Base-by-base conservation (phyloP, 1,140 invertebrate species). In the Triops longicaudatus region DNA sequence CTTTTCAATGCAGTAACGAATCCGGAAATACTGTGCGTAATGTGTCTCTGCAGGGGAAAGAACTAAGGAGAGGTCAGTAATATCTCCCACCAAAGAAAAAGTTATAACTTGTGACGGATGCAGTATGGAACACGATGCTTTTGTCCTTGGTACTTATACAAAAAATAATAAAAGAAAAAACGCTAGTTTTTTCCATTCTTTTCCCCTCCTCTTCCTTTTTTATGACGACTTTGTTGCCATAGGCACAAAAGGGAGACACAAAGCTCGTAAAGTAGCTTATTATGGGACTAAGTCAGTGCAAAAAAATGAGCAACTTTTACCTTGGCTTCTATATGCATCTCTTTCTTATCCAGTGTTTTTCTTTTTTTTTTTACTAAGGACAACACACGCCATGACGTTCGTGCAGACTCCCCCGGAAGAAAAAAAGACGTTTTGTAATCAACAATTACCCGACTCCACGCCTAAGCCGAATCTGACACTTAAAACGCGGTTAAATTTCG, bases 91-190 rank as follows among this genome's bases (percentile, higher is more conserved):
- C 50, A 63, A 63, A 63, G 22, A 22, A 63, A 63, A 63, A 63
- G 50, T 63, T 63, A 63, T 63, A 63, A 63, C 50, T 63, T 63
- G 50, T 63, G 50, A 63, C 50, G n/a, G 50, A 63, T 63, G 50
- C 50, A 63, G 50, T 63, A 63, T 22, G 22, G 22, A 63, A 63
- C 50, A 22, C 50, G 50, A 6, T 63, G 50, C 50, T 63, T 63
- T 63, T 63, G 50, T 63, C 50, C 50, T 63, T 63, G 50, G 50
- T 17, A 17, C 50, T 22, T 17, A 14, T 22, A 63, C 10, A 22
- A 63, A 63, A 63, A 63, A 22, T 63, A 63, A 63, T 63, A 63
- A 22, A 63, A 63, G 22, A 11, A 63, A 22, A 22, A 63, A 22
- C 50, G 3, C 17, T 4, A 0, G 44, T n/a, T 17, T 63, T 63